phyloP scores from a whole-genome alignment of 2,113 vertebrate genomes.

The Dicerorhinus sumatrensis region DNA sequence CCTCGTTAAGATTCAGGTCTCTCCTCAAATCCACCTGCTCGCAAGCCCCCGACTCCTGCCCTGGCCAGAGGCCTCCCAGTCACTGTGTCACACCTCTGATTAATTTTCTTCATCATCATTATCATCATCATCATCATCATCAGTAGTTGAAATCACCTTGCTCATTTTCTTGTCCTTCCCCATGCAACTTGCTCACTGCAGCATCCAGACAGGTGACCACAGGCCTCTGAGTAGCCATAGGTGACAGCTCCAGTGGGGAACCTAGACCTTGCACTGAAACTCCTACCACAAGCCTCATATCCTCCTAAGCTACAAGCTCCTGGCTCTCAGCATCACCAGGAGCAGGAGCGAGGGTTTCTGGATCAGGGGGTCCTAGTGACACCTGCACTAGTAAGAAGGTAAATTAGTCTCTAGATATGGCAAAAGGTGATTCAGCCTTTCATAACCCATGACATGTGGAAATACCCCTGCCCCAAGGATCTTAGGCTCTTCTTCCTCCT shows the following conservation, averaged over 20 bases:
- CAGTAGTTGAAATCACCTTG: not conserved
- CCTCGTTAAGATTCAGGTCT: not conserved
- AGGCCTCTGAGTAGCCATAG: not conserved
- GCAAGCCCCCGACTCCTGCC: not conserved
- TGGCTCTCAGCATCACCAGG: not conserved
- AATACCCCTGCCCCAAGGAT: not conserved
- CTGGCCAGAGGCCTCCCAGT: not conserved
- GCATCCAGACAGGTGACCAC: not conserved
- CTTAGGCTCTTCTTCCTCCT: not conserved
- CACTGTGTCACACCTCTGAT: not conserved
- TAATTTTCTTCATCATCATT: not conserved
- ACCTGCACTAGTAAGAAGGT: not conserved
- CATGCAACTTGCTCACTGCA: not conserved
- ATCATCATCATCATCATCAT: not conserved
- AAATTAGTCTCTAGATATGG: not conserved
- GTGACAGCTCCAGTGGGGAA: not conserved
- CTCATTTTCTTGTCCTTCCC: not conserved
- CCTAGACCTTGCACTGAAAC: not conserved
- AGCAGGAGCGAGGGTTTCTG: not conserved
- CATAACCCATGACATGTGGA: not conserved
- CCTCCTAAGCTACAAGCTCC: not conserved
- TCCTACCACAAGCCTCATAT: not conserved
- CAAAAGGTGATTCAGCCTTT: not conserved
- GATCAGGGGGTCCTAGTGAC: not conserved
- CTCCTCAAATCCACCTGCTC: not conserved